Conservation (phyloP, 2,797 vertebrate genomes). For the Sternotherus odoratus region DNA sequence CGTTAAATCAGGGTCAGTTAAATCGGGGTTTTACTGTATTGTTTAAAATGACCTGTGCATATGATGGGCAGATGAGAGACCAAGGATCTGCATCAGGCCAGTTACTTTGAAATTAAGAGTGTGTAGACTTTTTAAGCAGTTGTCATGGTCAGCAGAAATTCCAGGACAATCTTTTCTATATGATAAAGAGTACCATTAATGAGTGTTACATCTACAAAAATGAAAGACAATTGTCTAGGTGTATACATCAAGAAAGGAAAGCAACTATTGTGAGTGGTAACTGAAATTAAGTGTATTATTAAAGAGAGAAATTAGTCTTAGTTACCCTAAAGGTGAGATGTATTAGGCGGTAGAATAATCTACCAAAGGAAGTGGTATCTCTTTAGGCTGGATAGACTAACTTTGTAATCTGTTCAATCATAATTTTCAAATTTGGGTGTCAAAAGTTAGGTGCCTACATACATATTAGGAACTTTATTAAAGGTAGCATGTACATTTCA, state of each 20-base stretch:
- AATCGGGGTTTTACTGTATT: too few relatives aligned
- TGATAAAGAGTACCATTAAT: accelerated
- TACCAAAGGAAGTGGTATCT: neutral
- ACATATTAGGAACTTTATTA: neutral
- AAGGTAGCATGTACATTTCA: neutral
- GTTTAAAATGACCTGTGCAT: neutral
- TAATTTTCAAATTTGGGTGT: neutral
- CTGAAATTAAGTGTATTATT: neutral
- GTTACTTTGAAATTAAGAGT: neutral
- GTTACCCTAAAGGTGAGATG: neutral
- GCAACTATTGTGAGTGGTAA: neutral
- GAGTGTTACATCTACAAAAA: neutral
- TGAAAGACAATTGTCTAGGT: neutral
- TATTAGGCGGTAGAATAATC: neutral
- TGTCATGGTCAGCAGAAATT: accelerated
- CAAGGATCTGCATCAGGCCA: neutral
- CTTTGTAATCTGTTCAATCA: neutral
- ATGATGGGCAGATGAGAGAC: neutral
- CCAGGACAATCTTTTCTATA: neutral
- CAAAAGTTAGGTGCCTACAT: neutral
- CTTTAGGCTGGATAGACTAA: neutral
- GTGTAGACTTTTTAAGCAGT: neutral
- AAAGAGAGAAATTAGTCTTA: neutral
- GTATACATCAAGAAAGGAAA: neutral
- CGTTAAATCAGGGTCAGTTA: too few relatives aligned